Base-by-base conservation (phyloP, 2,888 invertebrate genomes). In the Eubasilissa splendida region DNA sequence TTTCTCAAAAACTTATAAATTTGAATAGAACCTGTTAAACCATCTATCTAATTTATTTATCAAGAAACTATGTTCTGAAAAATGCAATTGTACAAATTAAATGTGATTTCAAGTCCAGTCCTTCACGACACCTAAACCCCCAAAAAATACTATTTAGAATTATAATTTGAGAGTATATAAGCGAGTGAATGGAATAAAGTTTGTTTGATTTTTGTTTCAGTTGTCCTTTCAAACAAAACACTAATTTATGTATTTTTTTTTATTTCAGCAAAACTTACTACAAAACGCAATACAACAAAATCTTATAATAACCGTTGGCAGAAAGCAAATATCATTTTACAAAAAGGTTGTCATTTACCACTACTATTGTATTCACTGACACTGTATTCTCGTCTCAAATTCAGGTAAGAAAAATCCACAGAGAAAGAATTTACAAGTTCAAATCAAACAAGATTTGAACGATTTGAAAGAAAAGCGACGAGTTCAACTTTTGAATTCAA, bases 191-290 rank as follows among this genome's bases (percentile, higher is more conserved):
- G 22, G 22, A 22, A 22, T 22, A 22, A 22, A 22, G 0, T 22
- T 22, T 22, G 22, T 22, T 22, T 22, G 22, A 22, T 22, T 22
- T 1, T 22, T 0, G 22, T 22, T 22, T 22, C 22, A 22, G 22
- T 22, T 22, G 22, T 22, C 22, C 2, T 42, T 42, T 42, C 7
- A 70, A 11, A 22, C 14, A 70, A 52, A 53, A 53, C 9, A 53
- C 70, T 70, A 22, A 70, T 70, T 70, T 22, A 5, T 22, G 31
- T 53, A 22, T 70, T 70, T 70, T 52, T 53, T 70, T 70, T 70
- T n/a, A n/a, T 70, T 70, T 22, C 70, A 70, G 70, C 53, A 53
- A 53, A 53, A 9, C 53, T 22, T 14, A 53, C 52, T 53, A 53
- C 53, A 9, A 52, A 70, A 70, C 31, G 31, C 70, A 70, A 31